These are phyloP conservation scores for Pristionchus arcanus DNA, from an alignment of 2,888 invertebrate genomes.

Conservation along the genomic window DNA sequence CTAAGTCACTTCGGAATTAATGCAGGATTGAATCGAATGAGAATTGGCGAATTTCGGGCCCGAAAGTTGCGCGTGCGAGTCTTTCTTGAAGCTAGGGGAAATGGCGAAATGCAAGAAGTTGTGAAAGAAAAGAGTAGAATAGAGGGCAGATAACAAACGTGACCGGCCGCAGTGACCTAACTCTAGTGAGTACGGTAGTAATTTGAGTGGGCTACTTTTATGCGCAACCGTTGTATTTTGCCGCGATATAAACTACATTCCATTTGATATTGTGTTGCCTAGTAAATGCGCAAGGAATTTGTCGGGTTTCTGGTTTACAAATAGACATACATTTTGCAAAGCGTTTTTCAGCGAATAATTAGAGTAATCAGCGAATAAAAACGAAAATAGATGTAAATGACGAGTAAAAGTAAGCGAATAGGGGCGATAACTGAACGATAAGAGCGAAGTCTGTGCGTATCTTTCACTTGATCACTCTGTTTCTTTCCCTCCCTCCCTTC, in stretches of 20 bases:
- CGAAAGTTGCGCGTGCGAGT: not conserved
- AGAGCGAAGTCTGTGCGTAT: not conserved
- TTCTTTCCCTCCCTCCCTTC: not conserved
- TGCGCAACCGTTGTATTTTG: not conserved
- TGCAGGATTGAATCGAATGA: conserved; percentile 12
- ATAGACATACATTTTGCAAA: not conserved
- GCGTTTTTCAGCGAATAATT: not conserved
- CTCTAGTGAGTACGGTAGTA: not conserved
- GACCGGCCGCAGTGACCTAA: not conserved
- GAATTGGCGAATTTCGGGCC: not conserved
- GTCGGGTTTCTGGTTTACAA: not conserved
- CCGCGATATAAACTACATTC: not conserved
- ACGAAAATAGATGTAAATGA: not conserved
- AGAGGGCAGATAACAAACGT: not conserved
- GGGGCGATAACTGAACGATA: not conserved
- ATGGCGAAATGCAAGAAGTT: conserved; percentile 26
- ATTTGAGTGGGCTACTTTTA: not conserved
- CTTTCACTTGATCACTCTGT: conserved; percentile 42
- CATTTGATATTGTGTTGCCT: not conserved
- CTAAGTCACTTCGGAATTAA: conserved; percentile 37
- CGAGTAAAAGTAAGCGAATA: not conserved
- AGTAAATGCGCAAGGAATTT: not conserved
- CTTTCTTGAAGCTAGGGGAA: not conserved
- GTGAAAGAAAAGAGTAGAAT: not conserved
- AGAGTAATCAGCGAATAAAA: not conserved